Evolutionary conservation across 2,113 vertebrate species (phyloP), one percentile per base, ranked within the genome.

Genomic region (Chionomys nivalis): DNA sequence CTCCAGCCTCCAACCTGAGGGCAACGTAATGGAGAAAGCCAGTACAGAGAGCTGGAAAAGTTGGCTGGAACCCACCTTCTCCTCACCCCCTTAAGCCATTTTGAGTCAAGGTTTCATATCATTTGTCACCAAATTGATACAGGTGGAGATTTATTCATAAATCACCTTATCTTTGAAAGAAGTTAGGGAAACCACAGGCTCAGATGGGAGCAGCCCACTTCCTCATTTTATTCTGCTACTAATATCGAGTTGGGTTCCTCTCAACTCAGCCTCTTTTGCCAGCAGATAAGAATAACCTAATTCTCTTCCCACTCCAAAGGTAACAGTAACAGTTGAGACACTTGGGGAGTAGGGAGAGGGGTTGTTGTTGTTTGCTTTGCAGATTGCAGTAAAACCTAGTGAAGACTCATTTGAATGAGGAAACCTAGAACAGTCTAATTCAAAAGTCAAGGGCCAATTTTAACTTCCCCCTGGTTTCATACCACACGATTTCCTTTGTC

Each of bases 261-360:
- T 76, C 47, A 7, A 23, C 28, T 11, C 42, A 5, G 10, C 79
- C 66, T 63, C 2, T 82, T 96, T 92, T 78, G 79, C 82, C 49
- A 36, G 23, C 85, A 95, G 79, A 92, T 94, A 95, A 97, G 93
- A 97, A 87, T 85, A 81, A 97, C 94, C 93, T 90, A 44, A 66
- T 85, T 94, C 73, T 93, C 68, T 90, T 91, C 68, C 39, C 61
- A 49, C 88, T 96, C 92, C 76, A 90, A 94, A 96, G 73, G 92
- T 79, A 90, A 63, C 39, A 55, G 76, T 87, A 68, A 63, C 72
- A 44, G 23, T 17, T 72, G 93, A 94, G 77, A 63, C 82, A 58
- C 68, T 73, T 52, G 11, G 42, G 42, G 13, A 58, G 21, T 0
- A 0, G n/a, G 21, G 2, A 44, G 52, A 58, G 44, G 39, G 4